Base-by-base conservation (phyloP, 2,113 vertebrate species). In the Rhineura floridana region DNA sequence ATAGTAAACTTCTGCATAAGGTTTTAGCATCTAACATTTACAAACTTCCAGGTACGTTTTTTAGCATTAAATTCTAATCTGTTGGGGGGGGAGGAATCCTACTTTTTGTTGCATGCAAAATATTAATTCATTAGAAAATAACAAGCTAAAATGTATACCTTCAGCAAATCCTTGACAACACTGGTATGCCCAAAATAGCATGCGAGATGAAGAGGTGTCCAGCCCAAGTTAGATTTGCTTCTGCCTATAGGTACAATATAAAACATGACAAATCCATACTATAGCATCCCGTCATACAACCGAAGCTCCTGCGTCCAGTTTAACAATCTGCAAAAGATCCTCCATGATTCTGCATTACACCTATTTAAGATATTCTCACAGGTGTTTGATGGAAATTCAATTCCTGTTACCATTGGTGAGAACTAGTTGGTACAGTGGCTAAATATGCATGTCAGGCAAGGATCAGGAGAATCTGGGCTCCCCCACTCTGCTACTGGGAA, bases 131-230 rank as follows among this genome's bases (percentile, higher is more conserved):
- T 7, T 82, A 48, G 33, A 15, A 63, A 33, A 79, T 0, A 73
- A 1, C 75, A 39, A 73, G 3, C 36, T 87, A 91, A 81, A 28
- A 69, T 55, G 0, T 87, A 67, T 90, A 99, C 98, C 98, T 98
- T 98, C 69, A 99, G 96, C 65, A 99, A 93, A 94, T 98, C 97
- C 87, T 98, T 97, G 69, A 97, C 98, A 84, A 98, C 97, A 91
- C 96, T 94, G 83, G 91, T 96, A 92, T 98, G 98, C 90, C 98
- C 98, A 90, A 97, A 98, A 94, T 98, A 98, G 92, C 97, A 98
- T 6, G 98, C 98, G 91, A 99, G 96, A 77, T 99, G 98, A 90
- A 99, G 98, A 59, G 98, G 94, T 3, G 98, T 98, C 98, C 98
- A 99, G 63, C 98, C 98, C 88, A 97, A 89, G 72, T 96, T 97